phyloP scores from a whole-genome alignment of 2,888 invertebrate genomes.

The Drosophila falleni region DNA sequence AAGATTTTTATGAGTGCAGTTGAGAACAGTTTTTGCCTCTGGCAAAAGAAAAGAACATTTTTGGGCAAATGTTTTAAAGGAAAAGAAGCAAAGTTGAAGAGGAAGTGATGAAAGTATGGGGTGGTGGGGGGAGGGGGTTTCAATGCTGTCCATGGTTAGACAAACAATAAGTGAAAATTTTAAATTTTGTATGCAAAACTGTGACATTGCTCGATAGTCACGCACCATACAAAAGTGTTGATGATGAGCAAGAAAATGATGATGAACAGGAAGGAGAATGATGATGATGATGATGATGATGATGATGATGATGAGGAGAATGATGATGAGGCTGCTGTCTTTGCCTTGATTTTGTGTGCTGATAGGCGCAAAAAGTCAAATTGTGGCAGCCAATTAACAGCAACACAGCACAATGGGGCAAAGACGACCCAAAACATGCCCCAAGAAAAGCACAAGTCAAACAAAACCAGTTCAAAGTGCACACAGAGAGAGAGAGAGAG shows the following conservation, averaged over 20 bases:
- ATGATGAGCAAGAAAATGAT: slow-evolving; percentile 12
- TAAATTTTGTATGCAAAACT: slow-evolving; percentile 80
- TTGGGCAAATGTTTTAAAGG: not conserved
- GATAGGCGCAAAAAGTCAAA: slow-evolving; percentile 77
- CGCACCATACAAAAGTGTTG: slow-evolving; percentile 53
- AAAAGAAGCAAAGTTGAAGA: not conserved
- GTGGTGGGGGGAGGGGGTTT: not conserved
- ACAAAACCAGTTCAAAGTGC: slow-evolving; percentile 67
- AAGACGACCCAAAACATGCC: slow-evolving; percentile 14
- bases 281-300: slow-evolving; percentile 7
- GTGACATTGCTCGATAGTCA: slow-evolving; percentile 76
- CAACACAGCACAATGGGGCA: slow-evolving; percentile 34
- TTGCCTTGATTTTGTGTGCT: slow-evolving; percentile 73
- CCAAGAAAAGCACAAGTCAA: slow-evolving; percentile 76
- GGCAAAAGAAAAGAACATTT: not conserved
- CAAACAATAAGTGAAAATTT: slow-evolving; percentile 74
- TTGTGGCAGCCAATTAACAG: slow-evolving; percentile 82
- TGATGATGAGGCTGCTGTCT: slow-evolving; percentile 39
- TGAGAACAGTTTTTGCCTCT: too few relatives aligned
- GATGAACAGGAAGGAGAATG: slow-evolving; percentile 26
- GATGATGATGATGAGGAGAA: slow-evolving; percentile 46
- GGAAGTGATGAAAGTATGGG: not conserved
- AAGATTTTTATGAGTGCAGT: too few relatives aligned
- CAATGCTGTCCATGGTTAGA: slow-evolving; percentile 45
- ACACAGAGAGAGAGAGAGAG: slow-evolving; percentile 28